Evolutionary conservation across 2,797 vertebrate species (phyloP).

Genomic region (Anguilla megastoma): DNA sequence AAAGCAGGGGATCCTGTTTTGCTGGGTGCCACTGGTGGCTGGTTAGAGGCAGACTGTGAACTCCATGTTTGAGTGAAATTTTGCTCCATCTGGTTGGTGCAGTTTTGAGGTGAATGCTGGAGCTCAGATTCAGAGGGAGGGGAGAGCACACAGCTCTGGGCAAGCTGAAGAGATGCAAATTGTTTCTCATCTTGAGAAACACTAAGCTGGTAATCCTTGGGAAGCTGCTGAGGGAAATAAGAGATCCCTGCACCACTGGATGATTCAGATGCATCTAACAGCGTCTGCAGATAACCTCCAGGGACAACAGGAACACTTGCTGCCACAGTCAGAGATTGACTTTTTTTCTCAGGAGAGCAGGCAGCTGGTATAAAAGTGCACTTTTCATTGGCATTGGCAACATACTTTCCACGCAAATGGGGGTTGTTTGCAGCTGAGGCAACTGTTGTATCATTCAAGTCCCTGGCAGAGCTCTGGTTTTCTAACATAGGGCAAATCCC

Average conservation of each 20-base stretch:
- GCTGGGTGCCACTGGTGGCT: slow-evolving; percentile 77
- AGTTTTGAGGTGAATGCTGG: slow-evolving; percentile 89
- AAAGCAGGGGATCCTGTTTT: slow-evolving; percentile 77
- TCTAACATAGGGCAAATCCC: slow-evolving; percentile 38
- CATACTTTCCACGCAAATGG: slow-evolving; percentile 81
- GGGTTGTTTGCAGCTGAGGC: slow-evolving; percentile 79
- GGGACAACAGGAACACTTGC: slow-evolving; percentile 92
- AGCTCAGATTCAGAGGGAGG: slow-evolving; percentile 92
- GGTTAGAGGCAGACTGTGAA: slow-evolving; percentile 66
- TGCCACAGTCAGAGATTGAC: slow-evolving; percentile 82
- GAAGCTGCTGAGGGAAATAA: slow-evolving; percentile 86
- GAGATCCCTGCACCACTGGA: slow-evolving; percentile 81
- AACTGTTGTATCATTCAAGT: slow-evolving; percentile 75
- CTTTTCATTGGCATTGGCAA: slow-evolving; percentile 80
- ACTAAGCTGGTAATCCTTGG: slow-evolving; percentile 82
- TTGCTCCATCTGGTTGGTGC: slow-evolving; percentile 73
- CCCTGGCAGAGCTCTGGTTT: slow-evolving; percentile 75
- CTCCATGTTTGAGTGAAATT: slow-evolving; percentile 87
- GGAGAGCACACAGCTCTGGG: slow-evolving; percentile 91
- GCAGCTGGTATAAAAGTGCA: slow-evolving; percentile 86
- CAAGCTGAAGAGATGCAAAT: slow-evolving; percentile 86
- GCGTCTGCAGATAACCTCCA: slow-evolving; percentile 96
- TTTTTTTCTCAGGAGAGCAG: slow-evolving; percentile 88
- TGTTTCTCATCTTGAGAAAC: slow-evolving; percentile 84
- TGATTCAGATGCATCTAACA: slow-evolving; percentile 95